A percentile compares a stretch with the other conserved stretches of the same genome.
phyloP scores from a whole-genome alignment of 2,113 vertebrate species.

The Gambusia affinis region DNA sequence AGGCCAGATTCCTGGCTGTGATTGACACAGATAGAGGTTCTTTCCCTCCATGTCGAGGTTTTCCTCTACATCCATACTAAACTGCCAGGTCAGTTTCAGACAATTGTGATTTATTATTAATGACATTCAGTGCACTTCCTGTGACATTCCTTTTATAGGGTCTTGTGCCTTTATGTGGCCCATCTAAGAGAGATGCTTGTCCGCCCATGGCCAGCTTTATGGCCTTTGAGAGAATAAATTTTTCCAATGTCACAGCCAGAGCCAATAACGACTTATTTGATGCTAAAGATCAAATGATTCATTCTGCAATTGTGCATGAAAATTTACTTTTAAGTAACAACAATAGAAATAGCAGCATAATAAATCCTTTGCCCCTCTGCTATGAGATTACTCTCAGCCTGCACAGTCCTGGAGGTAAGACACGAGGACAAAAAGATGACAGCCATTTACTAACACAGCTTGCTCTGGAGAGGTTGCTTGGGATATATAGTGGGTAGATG shows the following conservation, averaged over 20 bases:
- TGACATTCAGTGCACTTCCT: constrained; percentile 79
- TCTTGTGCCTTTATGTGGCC: constrained; percentile 77
- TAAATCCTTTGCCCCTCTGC: constrained; percentile 58
- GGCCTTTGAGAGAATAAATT: constrained; percentile 70
- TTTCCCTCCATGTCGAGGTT: constrained; percentile 58
- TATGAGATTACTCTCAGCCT: constrained; percentile 61
- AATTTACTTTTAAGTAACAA: constrained; percentile 77
- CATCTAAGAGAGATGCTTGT: constrained; percentile 69
- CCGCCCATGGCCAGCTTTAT: constrained; percentile 74
- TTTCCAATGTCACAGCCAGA: constrained; percentile 60
- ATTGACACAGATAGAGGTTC: constrained; percentile 79
- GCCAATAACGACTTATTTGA: constrained; percentile 72
- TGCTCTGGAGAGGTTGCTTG: constrained; percentile 33
- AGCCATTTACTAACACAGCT: constrained; percentile 59
- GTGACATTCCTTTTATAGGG: constrained; percentile 83
- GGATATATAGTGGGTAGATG: constrained; percentile 35
- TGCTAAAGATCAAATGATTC: constrained; percentile 74
- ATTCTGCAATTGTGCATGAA: constrained; percentile 69
- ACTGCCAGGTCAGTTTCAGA: constrained; percentile 75
- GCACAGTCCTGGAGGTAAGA: constrained; percentile 57
- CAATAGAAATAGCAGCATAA: constrained; percentile 57
- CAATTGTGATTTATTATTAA: constrained; percentile 83
- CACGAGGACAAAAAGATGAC: constrained; percentile 54
- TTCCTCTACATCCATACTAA: constrained; percentile 63
- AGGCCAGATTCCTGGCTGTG: constrained; percentile 68